Conservation (phyloP, 1,140 invertebrate species). For the Cherax quadricarinatus region DNA sequence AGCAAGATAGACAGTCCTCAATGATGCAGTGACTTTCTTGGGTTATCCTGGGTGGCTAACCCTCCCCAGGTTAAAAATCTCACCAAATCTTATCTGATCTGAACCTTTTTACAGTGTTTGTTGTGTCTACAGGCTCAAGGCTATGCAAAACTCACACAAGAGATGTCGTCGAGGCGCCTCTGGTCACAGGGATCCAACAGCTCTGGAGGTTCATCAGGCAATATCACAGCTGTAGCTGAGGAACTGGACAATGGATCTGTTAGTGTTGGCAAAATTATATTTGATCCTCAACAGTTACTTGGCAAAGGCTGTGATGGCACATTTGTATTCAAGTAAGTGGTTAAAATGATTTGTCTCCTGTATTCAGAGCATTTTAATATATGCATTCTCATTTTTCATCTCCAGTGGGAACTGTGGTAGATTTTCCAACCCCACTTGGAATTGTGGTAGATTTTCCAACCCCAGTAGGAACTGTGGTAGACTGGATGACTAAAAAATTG, state of each 20-base stretch:
- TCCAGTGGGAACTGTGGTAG: no score
- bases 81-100: no score
- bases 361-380: no score
- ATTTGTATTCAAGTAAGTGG: slow-evolving; percentile 91
- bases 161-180: slow-evolving; percentile 54
- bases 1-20: no score
- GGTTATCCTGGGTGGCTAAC: no score
- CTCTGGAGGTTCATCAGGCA: slow-evolving; percentile 75
- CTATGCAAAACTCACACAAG: slow-evolving; percentile 50
- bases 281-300: slow-evolving; percentile 89
- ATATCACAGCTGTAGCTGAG: slow-evolving; percentile 78
- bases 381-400: no score
- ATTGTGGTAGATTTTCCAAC: no score
- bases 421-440: no score
- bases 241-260: slow-evolving; percentile 86
- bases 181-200: slow-evolving; percentile 59
- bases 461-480: no score
- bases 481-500: no score
- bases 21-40: no score
- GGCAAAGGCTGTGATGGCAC: slow-evolving; percentile 99
- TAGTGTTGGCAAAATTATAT: slow-evolving; percentile 93
- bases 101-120: background rate
- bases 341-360: background rate
- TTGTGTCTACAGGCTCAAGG: slow-evolving; percentile 39
- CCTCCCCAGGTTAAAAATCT: no score